Conservation (phyloP, 2,797 vertebrate species). For the Cichlasoma orientale region DNA sequence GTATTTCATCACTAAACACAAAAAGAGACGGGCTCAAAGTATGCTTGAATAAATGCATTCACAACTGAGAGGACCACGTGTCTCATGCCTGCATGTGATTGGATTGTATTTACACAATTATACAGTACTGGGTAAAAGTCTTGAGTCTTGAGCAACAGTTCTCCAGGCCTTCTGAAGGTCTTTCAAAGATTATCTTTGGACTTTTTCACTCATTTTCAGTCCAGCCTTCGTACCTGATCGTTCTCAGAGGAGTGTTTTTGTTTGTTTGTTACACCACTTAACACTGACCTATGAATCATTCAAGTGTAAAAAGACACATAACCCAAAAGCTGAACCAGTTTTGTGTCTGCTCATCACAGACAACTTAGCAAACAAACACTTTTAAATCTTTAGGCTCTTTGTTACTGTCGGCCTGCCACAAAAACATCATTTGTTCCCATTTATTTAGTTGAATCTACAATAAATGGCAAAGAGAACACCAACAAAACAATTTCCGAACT, state of each 20-base stretch:
- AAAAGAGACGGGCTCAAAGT: background rate
- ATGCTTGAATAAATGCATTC: constrained; percentile 4
- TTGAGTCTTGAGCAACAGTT: background rate
- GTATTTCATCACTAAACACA: constrained; percentile 5
- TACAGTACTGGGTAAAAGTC: background rate
- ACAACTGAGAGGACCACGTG: background rate
- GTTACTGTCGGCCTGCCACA: background rate
- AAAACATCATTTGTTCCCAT: rapidly evolving
- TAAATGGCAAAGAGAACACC: no score
- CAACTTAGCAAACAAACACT: background rate
- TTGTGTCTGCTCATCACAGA: background rate
- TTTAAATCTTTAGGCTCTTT: background rate
- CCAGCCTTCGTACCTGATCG: background rate
- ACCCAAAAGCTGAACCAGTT: background rate
- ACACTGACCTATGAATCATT: background rate
- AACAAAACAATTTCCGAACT: background rate
- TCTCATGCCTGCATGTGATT: background rate
- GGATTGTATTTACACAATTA: background rate
- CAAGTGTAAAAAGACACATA: background rate
- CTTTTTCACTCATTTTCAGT: background rate
- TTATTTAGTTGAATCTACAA: background rate
- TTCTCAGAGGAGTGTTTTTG: background rate
- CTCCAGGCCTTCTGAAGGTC: background rate
- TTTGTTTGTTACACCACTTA: background rate
- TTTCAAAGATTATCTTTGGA: no score